Evolutionary conservation across 2,888 invertebrate genomes (phyloP).

Genomic region (Tachina lurida): DNA sequence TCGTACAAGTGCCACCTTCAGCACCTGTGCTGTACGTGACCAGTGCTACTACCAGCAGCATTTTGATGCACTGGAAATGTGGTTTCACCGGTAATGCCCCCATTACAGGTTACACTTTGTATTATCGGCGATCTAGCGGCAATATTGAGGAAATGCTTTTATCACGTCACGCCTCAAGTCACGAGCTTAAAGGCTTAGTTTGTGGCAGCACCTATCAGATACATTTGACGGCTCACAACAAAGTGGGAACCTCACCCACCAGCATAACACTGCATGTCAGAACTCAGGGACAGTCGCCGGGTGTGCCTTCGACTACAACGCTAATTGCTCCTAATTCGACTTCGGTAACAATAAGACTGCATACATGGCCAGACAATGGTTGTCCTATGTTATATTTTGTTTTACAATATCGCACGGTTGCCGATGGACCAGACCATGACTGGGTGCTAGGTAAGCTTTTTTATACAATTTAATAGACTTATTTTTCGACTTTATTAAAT

Average conservation of each 20-base stretch:
- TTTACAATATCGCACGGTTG: slow-evolving; percentile 86
- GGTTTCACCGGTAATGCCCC: slow-evolving; percentile 88
- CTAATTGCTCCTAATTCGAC: slow-evolving; percentile 89
- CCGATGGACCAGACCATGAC: slow-evolving; percentile 85
- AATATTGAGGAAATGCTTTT: slow-evolving; percentile 87
- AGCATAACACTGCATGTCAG: slow-evolving; percentile 88
- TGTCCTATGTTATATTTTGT: slow-evolving; percentile 88
- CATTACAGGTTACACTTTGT: slow-evolving; percentile 87
- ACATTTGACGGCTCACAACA: slow-evolving; percentile 88
- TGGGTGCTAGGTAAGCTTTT: slow-evolving; percentile 86
- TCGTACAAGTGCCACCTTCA: slow-evolving; percentile 89
- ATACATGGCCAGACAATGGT: slow-evolving; percentile 90
- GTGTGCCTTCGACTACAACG: slow-evolving; percentile 86
- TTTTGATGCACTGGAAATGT: slow-evolving; percentile 90
- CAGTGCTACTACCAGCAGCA: slow-evolving; percentile 89
- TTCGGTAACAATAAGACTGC: slow-evolving; percentile 86
- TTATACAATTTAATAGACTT: background rate
- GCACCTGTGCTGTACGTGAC: slow-evolving; percentile 89
- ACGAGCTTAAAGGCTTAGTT: slow-evolving; percentile 87
- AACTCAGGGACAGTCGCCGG: slow-evolving; percentile 89
- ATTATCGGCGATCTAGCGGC: slow-evolving; percentile 86
- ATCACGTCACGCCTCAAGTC: slow-evolving; percentile 87
- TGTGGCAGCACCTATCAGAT: slow-evolving; percentile 90
- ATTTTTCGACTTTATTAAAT: background rate
- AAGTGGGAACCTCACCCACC: slow-evolving; percentile 88